Conservation (phyloP, 2,113 vertebrate species). For the Lophius piscatorius region DNA sequence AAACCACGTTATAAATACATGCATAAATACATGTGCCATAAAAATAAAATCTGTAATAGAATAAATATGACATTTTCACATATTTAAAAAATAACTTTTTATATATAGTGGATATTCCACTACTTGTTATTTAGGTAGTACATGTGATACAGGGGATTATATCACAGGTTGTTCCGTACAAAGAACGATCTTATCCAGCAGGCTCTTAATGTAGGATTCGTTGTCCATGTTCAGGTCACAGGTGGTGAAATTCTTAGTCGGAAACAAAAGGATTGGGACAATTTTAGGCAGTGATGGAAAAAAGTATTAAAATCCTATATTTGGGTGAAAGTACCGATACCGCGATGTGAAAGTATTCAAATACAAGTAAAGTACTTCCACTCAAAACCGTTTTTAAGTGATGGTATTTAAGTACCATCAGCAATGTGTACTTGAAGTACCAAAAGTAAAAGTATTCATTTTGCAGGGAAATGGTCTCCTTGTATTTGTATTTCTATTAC, state of each 20-base stretch:
- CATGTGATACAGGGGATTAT: not conserved
- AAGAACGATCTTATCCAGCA: rapidly evolving
- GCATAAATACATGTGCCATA: conserved; percentile 13
- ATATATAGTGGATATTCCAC: not conserved
- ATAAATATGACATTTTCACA: conserved; percentile 42
- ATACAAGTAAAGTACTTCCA: too few species aligned
- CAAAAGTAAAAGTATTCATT: too few species aligned
- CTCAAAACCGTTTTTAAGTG: too few species aligned
- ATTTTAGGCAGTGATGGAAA: not conserved
- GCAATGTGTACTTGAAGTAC: too few species aligned
- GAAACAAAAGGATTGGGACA: conserved; percentile 20
- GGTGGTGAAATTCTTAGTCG: rapidly evolving
- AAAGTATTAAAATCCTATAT: not conserved
- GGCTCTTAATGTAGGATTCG: rapidly evolving
- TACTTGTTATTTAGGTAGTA: not conserved
- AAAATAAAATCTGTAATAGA: conserved; percentile 8
- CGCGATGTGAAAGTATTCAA: not conserved
- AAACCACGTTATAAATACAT: conserved; percentile 27
- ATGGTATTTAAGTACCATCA: too few species aligned
- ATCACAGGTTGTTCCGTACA: not conserved
- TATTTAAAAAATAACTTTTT: conserved; percentile 44
- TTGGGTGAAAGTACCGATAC: too few species aligned
- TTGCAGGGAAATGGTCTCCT: too few species aligned
- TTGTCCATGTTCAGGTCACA: rapidly evolving
- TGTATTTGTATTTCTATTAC: too few species aligned